phyloP scores from a whole-genome alignment of 2,797 vertebrate genomes.

The Nannoperca obscura region DNA sequence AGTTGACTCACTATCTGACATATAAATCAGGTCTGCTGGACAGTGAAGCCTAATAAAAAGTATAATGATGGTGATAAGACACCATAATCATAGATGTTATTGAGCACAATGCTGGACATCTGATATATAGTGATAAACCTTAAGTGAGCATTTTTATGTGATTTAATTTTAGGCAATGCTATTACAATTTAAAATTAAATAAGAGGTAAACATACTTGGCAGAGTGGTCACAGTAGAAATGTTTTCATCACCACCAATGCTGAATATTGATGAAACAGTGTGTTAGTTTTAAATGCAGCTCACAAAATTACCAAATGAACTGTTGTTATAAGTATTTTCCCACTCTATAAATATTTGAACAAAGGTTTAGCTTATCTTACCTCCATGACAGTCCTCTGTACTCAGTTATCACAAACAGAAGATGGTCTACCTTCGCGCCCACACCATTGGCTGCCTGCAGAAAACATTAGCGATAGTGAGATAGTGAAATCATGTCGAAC shows the following conservation, averaged over 20 bases:
- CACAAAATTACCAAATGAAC: neutral
- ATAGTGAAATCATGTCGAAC: neutral
- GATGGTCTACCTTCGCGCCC: conserved; percentile 80
- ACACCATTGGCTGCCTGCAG: conserved; percentile 91
- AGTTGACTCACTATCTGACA: neutral
- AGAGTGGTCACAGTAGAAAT: conserved; percentile 90
- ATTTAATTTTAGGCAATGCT: neutral
- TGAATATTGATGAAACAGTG: conserved; percentile 73
- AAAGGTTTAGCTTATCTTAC: conserved; percentile 73
- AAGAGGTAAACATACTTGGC: conserved; percentile 86
- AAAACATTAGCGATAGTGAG: conserved; percentile 34
- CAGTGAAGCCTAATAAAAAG: neutral
- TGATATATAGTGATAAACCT: neutral
- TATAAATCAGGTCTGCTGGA: neutral
- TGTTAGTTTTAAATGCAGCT: conserved; percentile 15
- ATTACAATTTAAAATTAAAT: neutral
- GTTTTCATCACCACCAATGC: conserved; percentile 90
- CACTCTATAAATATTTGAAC: neutral
- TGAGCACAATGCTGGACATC: neutral
- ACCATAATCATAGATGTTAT: conserved; percentile 21
- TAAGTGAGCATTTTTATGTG: neutral
- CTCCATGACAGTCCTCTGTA: conserved; percentile 95
- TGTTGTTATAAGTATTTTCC: neutral
- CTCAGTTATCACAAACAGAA: conserved; percentile 83
- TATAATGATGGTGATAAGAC: conserved; percentile 20